Percentiles rank a stretch among this genome's conserved stretches.
Evolutionary conservation across 64 coral and sea anemone species (phyloP).

Genomic region (Montipora cactus): DNA sequence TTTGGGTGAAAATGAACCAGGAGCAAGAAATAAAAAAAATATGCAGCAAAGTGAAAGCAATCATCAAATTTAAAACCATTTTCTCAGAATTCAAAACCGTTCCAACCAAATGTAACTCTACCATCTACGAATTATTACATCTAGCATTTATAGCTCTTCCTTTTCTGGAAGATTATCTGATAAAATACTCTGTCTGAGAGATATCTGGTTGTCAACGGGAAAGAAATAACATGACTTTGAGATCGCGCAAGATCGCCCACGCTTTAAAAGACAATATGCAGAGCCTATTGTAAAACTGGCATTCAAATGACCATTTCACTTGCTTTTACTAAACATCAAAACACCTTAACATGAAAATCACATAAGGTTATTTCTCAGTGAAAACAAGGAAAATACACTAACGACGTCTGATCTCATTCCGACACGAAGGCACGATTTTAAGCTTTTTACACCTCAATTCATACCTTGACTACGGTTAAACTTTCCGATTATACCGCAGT

Average conservation of each 20-base stretch:
- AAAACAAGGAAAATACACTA: not conserved
- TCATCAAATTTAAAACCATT: not conserved
- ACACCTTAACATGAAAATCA: not conserved
- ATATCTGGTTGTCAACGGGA: not conserved
- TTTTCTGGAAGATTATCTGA: not conserved
- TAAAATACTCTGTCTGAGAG: not conserved
- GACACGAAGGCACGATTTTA: not conserved
- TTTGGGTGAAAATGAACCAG: not conserved
- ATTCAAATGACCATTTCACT: slow-evolving; percentile 54
- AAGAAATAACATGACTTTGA: not conserved
- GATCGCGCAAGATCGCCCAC: slow-evolving; percentile 19
- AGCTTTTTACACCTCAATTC: not conserved
- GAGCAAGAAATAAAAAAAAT: not conserved
- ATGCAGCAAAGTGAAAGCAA: not conserved
- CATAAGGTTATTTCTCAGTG: not conserved
- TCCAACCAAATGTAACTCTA: not conserved
- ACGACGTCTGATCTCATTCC: slow-evolving; percentile 5
- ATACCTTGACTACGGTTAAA: not conserved
- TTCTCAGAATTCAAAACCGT: not conserved
- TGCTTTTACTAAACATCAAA: not conserved
- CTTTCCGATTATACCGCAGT: not conserved
- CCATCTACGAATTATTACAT: not conserved
- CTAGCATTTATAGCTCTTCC: not conserved
- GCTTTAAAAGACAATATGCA: slow-evolving; percentile 3
- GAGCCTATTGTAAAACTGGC: not conserved